Evolutionary conservation across 2,888 invertebrate species (phyloP).

Genomic region (Acheta domesticus): DNA sequence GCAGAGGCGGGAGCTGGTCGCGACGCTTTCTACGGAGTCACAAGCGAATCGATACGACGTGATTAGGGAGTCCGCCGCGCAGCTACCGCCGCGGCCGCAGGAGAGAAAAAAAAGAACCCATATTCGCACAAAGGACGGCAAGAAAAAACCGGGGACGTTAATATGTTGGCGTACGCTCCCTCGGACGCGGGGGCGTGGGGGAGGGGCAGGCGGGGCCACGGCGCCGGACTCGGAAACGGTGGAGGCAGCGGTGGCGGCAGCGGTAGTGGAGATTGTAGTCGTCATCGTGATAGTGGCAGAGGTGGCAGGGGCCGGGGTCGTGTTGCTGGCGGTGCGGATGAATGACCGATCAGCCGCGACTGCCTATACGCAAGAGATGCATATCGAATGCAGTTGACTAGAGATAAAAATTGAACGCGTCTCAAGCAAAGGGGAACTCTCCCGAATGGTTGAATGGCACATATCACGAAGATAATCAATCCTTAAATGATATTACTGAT

Average conservation of each 20-base stretch:
- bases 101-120: background rate
- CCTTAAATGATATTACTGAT: too few relatives aligned
- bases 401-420: too few relatives aligned
- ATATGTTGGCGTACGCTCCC: background rate
- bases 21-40: background rate
- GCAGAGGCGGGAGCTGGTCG: background rate
- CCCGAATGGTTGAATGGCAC: too few relatives aligned
- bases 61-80: background rate
- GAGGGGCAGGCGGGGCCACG: background rate
- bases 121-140: constrained; percentile 1
- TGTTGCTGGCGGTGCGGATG: too few relatives aligned
- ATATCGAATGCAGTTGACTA: too few relatives aligned
- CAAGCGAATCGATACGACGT: constrained; percentile 18
- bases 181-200: background rate
- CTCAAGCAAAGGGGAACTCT: too few relatives aligned
- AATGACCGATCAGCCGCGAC: too few relatives aligned
- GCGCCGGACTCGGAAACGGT: background rate
- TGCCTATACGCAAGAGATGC: too few relatives aligned
- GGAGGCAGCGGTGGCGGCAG: background rate
- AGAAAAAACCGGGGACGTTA: background rate
- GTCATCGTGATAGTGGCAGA: background rate
- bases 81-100: background rate
- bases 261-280: background rate
- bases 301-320: too few relatives aligned
- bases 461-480: too few relatives aligned